Evolutionary conservation across 92 coral and sea anemone species (phyloP).

Genomic region (Palythoa grandis): DNA sequence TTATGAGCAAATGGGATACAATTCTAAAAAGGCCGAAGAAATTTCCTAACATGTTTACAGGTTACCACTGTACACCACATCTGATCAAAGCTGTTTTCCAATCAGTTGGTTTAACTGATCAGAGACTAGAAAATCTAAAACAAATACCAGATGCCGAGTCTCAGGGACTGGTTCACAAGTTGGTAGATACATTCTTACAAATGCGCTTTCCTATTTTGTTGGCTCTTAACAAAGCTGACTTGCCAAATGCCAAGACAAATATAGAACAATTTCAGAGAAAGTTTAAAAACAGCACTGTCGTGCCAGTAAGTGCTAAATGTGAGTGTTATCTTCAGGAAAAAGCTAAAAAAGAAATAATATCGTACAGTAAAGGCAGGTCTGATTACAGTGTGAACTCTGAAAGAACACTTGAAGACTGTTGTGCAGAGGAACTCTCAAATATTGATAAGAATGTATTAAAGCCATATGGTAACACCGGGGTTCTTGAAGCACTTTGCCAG

Average conservation of each 20-base stretch:
- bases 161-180: slow-evolving; percentile 59
- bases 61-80: slow-evolving; percentile 72
- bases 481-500: slow-evolving; percentile 71
- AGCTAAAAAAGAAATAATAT: slow-evolving; percentile 52
- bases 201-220: slow-evolving; percentile 80
- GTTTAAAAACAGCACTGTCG: slow-evolving; percentile 57
- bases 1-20: slow-evolving; percentile 80
- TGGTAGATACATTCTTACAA: slow-evolving; percentile 67
- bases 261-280: slow-evolving; percentile 63
- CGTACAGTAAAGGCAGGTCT: slow-evolving; percentile 70
- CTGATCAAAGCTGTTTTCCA: slow-evolving; percentile 65
- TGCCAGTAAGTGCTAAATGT: slow-evolving; percentile 76
- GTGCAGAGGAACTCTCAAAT: not conserved
- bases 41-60: slow-evolving; percentile 77
- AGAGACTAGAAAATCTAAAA: slow-evolving; percentile 59
- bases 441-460: slow-evolving; percentile 51
- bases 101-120: slow-evolving; percentile 72
- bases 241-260: slow-evolving; percentile 60
- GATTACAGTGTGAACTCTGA: slow-evolving; percentile 26
- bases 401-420: not conserved
- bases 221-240: slow-evolving; percentile 77
- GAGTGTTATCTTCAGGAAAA: slow-evolving; percentile 73
- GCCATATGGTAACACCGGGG: slow-evolving; percentile 69
- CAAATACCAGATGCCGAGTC: slow-evolving; percentile 53
- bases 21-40: slow-evolving; percentile 80